phyloP scores from a whole-genome alignment of 1,140 invertebrate species.

The Chrysoperla carnea region DNA sequence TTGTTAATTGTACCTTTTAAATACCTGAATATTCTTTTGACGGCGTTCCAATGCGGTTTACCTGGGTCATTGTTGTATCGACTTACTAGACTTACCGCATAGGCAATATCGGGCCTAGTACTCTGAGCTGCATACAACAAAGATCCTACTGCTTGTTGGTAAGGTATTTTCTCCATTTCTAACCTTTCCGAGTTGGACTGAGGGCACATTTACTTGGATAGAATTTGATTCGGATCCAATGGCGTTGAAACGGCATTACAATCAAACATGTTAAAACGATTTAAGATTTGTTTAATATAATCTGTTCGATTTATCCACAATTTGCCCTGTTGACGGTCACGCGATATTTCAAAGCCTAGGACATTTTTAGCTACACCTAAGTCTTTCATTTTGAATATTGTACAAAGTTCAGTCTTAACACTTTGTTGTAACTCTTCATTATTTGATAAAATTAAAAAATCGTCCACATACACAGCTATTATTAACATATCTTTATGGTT shows the following conservation, averaged over 20 bases:
- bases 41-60: too few relatives aligned
- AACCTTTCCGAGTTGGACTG: too few relatives aligned
- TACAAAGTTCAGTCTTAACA: slow-evolving; percentile 6
- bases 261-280: slow-evolving; percentile 14
- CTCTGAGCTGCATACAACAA: too few relatives aligned
- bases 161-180: too few relatives aligned
- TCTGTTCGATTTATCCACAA: slow-evolving; percentile 7
- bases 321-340: slow-evolving; percentile 5
- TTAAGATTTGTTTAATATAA: slow-evolving; percentile 11
- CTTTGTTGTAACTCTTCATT: slow-evolving; percentile 3
- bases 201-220: too few relatives aligned
- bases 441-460: slow-evolving; percentile 13
- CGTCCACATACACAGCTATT: slow-evolving; percentile 14
- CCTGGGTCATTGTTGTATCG: too few relatives aligned
- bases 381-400: slow-evolving; percentile 12
- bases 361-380: slow-evolving; percentile 8
- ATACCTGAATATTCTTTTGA: too few relatives aligned
- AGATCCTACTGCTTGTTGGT: too few relatives aligned
- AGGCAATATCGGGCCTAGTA: too few relatives aligned
- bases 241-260: slow-evolving; percentile 7
- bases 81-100: too few relatives aligned
- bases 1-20: too few relatives aligned
- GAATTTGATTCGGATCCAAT: too few relatives aligned
- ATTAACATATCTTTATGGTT: slow-evolving; percentile 5
- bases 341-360: slow-evolving; percentile 9